Base-by-base conservation (phyloP, 2,888 invertebrate genomes). In the Scaptomyza tumidula region DNA sequence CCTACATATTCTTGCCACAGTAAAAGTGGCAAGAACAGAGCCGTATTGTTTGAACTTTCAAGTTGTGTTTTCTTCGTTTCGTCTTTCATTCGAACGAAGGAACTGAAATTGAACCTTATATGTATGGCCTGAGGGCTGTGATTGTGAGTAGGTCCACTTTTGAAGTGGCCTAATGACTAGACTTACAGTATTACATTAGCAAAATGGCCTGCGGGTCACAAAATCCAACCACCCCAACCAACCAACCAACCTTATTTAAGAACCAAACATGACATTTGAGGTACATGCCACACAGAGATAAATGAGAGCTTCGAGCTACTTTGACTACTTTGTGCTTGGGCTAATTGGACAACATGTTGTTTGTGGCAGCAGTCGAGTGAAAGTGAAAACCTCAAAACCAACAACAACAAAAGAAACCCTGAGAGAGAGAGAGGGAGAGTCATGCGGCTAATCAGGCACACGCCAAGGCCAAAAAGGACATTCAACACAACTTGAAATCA, bases 291-390 rank as follows among this genome's bases (percentile, higher is more conserved):
- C 60, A 35, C n/a, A 74, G 54, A 39, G 52, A 48, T 58, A 60
- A 29, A 29, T 29, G 29, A 33, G 33, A 33, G 33, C 53, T 59
- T 53, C 35, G 29, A 44, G 45, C 13, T 16, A 49, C 50, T 24
- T 33, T 35, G 50, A 50, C 50, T 50, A 41, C 41, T 50, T 50
- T 50, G 53, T 68, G 46, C 65, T 44, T 55, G 64, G 55, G 80
- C 87, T 81, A 81, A 81, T 81, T 81, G 81, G 81, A 86, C 87
- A 71, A 57, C 66, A 71, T 75, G 79, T 68, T 70, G 56, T 64
- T 50, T 50, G 49, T 50, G 43, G 48, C 31, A 39, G 48, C 19
- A n/a, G 45, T 19, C 44, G 37, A 66, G 63, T 64, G 80, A 68
- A 81, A 78, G 74, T 44, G 50, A 49, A 65, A 46, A 44, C 41